These are phyloP conservation scores for Amblyornis subalaris DNA, from an alignment of 2,113 vertebrate species.

Conservation along the genomic window DNA sequence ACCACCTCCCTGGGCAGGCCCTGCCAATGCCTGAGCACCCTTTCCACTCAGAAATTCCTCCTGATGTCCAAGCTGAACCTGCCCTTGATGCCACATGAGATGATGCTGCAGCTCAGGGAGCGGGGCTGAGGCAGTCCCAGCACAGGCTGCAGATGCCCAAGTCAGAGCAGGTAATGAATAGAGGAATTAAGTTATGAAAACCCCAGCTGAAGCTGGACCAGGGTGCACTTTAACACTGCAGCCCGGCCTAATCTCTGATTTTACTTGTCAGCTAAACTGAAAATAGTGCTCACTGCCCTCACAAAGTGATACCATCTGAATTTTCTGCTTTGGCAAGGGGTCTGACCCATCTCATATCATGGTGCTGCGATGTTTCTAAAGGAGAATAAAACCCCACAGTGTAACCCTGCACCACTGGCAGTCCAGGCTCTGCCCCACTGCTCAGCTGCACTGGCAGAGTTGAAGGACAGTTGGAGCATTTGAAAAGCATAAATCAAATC, in stretches of 20 bases:
- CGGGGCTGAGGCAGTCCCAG: background rate
- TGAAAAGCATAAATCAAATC: background rate
- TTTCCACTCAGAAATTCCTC: background rate
- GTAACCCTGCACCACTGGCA: background rate
- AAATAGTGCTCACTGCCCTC: background rate
- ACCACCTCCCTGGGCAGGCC: background rate
- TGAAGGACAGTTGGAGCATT: background rate
- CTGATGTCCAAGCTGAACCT: background rate
- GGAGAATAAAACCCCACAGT: background rate
- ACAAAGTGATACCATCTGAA: background rate
- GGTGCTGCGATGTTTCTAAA: background rate
- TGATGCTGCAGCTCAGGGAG: background rate
- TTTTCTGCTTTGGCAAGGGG: background rate
- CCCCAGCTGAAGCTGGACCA: background rate
- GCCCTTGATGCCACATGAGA: background rate
- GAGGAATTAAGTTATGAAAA: background rate
- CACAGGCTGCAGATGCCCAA: background rate
- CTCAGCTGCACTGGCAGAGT: background rate
- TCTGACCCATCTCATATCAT: too few species aligned
- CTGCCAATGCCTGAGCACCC: background rate
- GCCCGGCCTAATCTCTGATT: background rate
- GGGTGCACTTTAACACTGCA: background rate
- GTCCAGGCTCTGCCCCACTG: background rate
- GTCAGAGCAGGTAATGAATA: background rate
- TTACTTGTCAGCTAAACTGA: background rate